A percentile compares a stretch with the other conserved stretches of the same genome.
Evolutionary conservation across 2,888 invertebrate species (phyloP).

Genomic region (Acleris holmiana): DNA sequence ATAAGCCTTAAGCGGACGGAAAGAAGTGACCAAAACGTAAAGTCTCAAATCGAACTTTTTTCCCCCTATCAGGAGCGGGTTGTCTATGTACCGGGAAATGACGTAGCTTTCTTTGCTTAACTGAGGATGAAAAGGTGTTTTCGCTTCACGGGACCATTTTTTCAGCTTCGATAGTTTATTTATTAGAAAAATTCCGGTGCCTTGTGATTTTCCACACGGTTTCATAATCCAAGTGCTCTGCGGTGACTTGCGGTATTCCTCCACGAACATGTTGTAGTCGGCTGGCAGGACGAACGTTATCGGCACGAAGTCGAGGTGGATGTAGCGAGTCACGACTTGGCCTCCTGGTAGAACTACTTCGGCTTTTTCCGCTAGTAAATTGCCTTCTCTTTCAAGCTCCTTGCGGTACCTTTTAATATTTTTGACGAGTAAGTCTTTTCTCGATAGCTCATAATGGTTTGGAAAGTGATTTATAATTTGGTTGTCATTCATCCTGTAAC

Average conservation of each 20-base stretch:
- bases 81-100: conserved; percentile 98
- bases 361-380: conserved; percentile 91
- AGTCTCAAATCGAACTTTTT: conserved; percentile 97
- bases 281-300: conserved; percentile 97
- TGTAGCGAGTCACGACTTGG: conserved; percentile 88
- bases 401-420: conserved; percentile 97
- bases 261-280: conserved; percentile 98
- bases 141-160: conserved; percentile 94
- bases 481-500: conserved; percentile 93
- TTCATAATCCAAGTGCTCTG: conserved; percentile 99
- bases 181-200: conserved; percentile 97
- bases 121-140: conserved; percentile 93
- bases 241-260: conserved; percentile 97
- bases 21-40: conserved; percentile 96
- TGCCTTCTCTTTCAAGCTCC: conserved; percentile 96
- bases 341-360: conserved; percentile 82
- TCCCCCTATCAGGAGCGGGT: conserved; percentile 96
- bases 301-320: conserved; percentile 96
- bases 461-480: conserved; percentile 96
- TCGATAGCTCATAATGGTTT: conserved; percentile 95
- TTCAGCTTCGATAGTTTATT: conserved; percentile 97
- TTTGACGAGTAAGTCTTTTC: conserved; percentile 98
- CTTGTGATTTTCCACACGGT: conserved; percentile 97
- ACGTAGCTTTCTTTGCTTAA: conserved; percentile 95
- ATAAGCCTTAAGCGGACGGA: conserved; percentile 96